A percentile compares a stretch with the other conserved stretches of the same genome.
phyloP scores from a whole-genome alignment of 2,797 vertebrate genomes.

The Sebastolobus alascanus region DNA sequence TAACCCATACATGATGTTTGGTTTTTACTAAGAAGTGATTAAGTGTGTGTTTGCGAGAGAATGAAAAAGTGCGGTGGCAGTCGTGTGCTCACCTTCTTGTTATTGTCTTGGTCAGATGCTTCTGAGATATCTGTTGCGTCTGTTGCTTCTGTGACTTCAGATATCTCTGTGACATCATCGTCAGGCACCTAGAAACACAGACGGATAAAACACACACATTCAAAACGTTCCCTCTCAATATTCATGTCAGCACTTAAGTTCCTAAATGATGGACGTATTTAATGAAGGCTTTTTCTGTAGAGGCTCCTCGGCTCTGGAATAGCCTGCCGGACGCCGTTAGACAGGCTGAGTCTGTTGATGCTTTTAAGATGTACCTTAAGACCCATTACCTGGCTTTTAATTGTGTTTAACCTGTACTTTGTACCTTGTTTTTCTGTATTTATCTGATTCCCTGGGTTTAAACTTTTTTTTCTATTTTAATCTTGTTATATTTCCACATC shows the following conservation, averaged over 20 bases:
- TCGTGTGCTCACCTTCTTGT: constrained; percentile 89
- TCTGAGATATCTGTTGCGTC: constrained; percentile 94
- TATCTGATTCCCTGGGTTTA: too few species aligned
- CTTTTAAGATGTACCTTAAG: too few species aligned
- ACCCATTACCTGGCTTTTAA: too few species aligned
- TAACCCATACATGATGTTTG: not conserved
- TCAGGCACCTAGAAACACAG: constrained; percentile 86
- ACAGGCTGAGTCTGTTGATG: too few species aligned
- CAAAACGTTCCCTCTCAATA: not conserved
- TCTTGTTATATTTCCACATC: too few species aligned
- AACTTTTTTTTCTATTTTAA: too few species aligned
- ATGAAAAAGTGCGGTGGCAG: not conserved
- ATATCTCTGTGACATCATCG: constrained; percentile 87
- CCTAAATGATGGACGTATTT: not conserved
- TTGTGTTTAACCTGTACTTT: too few species aligned
- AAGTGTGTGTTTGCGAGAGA: not conserved
- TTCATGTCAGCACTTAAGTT: not conserved
- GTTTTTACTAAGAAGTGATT: not conserved
- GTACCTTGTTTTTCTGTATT: too few species aligned
- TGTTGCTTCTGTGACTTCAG: constrained; percentile 82
- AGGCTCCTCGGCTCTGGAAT: too few species aligned
- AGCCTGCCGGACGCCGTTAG: too few species aligned
- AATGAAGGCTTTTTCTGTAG: not conserved
- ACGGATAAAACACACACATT: not conserved
- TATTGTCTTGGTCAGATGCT: constrained; percentile 95